Evolutionary conservation across 2,113 vertebrate species (phyloP).

Genomic region (Poecile atricapillus): DNA sequence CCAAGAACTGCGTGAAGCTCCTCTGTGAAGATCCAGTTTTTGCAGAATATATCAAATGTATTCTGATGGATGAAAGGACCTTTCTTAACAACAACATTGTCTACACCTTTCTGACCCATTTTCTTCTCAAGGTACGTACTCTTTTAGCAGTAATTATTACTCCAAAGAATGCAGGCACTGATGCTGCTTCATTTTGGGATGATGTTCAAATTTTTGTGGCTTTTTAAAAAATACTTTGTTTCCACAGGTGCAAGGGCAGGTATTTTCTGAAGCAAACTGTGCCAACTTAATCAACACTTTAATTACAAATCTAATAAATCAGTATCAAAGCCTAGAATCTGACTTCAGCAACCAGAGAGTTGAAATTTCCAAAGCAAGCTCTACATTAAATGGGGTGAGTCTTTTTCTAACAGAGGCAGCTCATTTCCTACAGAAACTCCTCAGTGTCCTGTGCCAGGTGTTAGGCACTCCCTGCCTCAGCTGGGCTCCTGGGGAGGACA

Average conservation of each 20-base stretch:
- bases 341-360: constrained; percentile 85
- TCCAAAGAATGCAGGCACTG: not conserved
- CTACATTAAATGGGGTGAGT: constrained; percentile 93
- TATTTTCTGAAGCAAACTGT: constrained; percentile 94
- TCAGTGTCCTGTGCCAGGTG: not conserved
- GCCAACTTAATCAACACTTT: constrained; percentile 89
- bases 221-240: not conserved
- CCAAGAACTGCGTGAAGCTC: constrained; percentile 95
- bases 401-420: not conserved
- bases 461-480: not conserved
- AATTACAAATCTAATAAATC: constrained; percentile 93
- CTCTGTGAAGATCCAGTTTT: constrained; percentile 97
- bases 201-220: not conserved
- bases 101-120: constrained; percentile 95
- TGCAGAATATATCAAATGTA: constrained; percentile 96
- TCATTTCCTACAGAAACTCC: not conserved
- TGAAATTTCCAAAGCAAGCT: constrained; percentile 93
- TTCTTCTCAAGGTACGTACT: constrained; percentile 87
- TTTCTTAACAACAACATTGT: constrained; percentile 94
- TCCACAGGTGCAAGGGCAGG: constrained; percentile 88
- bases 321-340: constrained; percentile 90
- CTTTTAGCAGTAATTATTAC: fast-evolving
- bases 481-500: not conserved
- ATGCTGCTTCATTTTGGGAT: not conserved
- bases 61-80: constrained; percentile 95